These are phyloP conservation scores for Agrochola macilenta DNA, from an alignment of 2,888 invertebrate species.

Conservation along the genomic window DNA sequence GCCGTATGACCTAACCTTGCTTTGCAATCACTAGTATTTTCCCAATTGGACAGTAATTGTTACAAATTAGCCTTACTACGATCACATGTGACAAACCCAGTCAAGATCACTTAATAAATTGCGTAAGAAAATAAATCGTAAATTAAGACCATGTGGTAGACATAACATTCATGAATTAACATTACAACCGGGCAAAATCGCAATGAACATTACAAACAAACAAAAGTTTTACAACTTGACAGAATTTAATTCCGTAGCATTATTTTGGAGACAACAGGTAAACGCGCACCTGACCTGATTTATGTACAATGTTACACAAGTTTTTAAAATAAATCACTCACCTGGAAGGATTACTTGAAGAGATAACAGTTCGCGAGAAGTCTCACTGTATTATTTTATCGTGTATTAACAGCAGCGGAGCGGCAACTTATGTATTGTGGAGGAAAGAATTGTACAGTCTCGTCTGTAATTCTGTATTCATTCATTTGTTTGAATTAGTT, in stretches of 20 bases:
- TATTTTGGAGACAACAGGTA: conserved; percentile 47
- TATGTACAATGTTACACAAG: neutral
- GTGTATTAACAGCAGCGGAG: conserved; percentile 66
- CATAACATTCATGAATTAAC: conserved; percentile 43
- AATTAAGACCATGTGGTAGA: conserved; percentile 60
- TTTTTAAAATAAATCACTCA: conserved; percentile 48
- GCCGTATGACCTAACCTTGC: conserved; percentile 60
- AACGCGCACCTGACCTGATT: conserved; percentile 49
- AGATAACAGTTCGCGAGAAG: conserved; percentile 37
- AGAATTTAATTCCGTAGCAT: conserved; percentile 55
- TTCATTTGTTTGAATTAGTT: conserved; percentile 68
- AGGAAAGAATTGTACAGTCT: conserved; percentile 52
- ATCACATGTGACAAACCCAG: conserved; percentile 40
- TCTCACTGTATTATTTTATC: conserved; percentile 46
- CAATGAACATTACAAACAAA: conserved; percentile 51
- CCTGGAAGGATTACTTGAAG: conserved; percentile 46
- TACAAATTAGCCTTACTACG: conserved; percentile 32
- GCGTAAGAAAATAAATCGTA: conserved; percentile 45
- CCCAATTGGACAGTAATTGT: conserved; percentile 35
- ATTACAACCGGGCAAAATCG: conserved; percentile 54
- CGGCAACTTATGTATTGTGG: conserved; percentile 67
- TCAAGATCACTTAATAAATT: conserved; percentile 12
- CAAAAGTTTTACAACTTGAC: conserved; percentile 35
- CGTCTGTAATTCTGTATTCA: conserved; percentile 58
- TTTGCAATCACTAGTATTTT: conserved; percentile 11